Conservation (phyloP, 35 echinoderm and acorn worm species). For the Apostichopus californicus region DNA sequence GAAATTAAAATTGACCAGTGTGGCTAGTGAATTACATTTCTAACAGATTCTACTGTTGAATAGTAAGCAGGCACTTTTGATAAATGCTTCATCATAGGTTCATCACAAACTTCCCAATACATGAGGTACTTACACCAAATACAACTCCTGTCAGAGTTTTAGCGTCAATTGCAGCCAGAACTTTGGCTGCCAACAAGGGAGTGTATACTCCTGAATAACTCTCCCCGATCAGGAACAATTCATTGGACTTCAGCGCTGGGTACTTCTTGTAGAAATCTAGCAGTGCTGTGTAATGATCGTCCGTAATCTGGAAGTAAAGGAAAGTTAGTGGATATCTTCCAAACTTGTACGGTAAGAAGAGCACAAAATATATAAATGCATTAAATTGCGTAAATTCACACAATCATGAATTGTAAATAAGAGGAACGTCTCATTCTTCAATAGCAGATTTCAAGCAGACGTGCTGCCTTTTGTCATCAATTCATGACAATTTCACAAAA, state of each 20-base stretch:
- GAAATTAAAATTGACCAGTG: neutral
- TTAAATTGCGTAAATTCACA: neutral
- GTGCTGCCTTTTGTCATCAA: too few species aligned
- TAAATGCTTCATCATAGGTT: neutral
- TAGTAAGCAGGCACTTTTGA: neutral
- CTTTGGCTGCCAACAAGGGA: slow-evolving; percentile 66
- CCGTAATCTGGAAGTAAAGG: slow-evolving; percentile 62
- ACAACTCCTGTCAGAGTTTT: neutral
- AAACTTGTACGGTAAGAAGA: neutral
- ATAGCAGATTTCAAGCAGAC: too few species aligned
- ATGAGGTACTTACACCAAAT: slow-evolving; percentile 6
- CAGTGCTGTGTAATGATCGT: slow-evolving; percentile 80
- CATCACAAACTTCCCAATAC: neutral
- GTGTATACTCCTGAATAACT: slow-evolving; percentile 86
- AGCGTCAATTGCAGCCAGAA: slow-evolving; percentile 36
- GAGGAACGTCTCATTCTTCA: too few species aligned
- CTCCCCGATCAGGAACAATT: slow-evolving; percentile 81
- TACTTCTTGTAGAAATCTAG: slow-evolving; percentile 67
- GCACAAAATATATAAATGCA: neutral
- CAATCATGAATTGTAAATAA: too few species aligned
- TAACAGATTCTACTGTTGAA: neutral
- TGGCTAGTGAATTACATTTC: neutral
- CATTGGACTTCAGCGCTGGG: neutral
- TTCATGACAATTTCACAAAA: too few species aligned
- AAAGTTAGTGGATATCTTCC: neutral